Evolutionary conservation across 2,113 vertebrate species (phyloP).

Genomic region (Apistogramma diplotaenia): DNA sequence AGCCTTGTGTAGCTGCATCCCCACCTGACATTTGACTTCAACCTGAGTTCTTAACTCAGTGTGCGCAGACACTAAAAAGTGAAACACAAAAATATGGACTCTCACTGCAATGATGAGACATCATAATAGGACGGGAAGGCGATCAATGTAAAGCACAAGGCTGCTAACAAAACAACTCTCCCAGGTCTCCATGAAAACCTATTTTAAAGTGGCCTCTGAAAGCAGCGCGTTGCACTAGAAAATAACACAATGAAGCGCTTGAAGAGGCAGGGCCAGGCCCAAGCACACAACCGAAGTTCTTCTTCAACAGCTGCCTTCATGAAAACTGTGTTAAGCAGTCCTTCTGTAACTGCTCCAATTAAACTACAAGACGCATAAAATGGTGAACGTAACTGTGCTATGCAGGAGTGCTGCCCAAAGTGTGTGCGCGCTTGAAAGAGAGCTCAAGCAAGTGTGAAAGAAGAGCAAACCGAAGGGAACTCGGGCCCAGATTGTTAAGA

Average conservation of each 20-base stretch:
- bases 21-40: background rate
- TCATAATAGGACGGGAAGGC: background rate
- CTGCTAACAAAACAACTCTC: background rate
- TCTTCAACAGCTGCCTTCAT: background rate
- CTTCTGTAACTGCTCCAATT: background rate
- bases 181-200: background rate
- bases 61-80: background rate
- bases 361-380: background rate
- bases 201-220: background rate
- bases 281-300: background rate
- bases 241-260: background rate
- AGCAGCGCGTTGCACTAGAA: background rate
- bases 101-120: rapidly evolving
- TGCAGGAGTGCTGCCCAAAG: background rate
- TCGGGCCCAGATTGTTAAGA: background rate
- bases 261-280: background rate
- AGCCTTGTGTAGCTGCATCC: background rate
- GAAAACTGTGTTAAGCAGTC: background rate
- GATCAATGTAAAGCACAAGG: background rate
- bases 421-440: background rate
- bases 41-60: background rate
- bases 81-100: background rate
- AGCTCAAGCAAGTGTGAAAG: background rate
- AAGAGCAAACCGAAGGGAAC: rapidly evolving
- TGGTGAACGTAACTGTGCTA: background rate